Evolutionary conservation across 1,140 invertebrate species (phyloP), one percentile per base, ranked within the genome.

Genomic region (Phthorimaea operculella): DNA sequence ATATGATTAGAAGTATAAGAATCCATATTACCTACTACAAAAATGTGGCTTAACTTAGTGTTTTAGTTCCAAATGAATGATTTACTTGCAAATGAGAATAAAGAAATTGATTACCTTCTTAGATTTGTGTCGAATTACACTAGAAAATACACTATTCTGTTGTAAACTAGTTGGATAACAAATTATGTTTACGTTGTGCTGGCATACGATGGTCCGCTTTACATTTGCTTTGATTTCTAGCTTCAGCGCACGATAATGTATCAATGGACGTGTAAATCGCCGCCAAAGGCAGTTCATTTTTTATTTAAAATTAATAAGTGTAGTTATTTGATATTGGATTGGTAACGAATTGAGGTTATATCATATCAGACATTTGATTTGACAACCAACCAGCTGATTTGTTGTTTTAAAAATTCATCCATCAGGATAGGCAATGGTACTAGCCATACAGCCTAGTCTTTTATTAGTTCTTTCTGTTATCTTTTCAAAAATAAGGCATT

Each of bases 71-170:
- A 28, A 28, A 28, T 28, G 21, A 28, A 4, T 4, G 6, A 4
- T 4, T 28, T 28, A 28, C 21, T 28, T 2, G 21, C 21, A 28
- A 28, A 28, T 28, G 21, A 28, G 6, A 28, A 2, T 4, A 55
- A 33, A n/a, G 9, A 50, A 33, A 53, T 51, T 59, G 10, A 51
- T 39, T 55, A 77, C 72, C 70, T 73, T 74, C 58, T 73, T 73
- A 11, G 74, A 74, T 64, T 75, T 77, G 34, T 58, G 57, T n/a
- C 72, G 62, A 44, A 59, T 44, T 18, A 51, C 15, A 52, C 56
- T 58, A 53, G 55, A 57, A 18, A 16, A 36, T 9, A 50, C 52
- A 60, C 52, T 56, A 44, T 33, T 17, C 33, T 55, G 54, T 47
- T 51, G 18, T 16, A 51, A 28, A 55, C 49, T 42, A 3, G 58